Evolutionary conservation across 1,140 invertebrate species (phyloP).

Genomic region (Propsilocerus akamusi): DNA sequence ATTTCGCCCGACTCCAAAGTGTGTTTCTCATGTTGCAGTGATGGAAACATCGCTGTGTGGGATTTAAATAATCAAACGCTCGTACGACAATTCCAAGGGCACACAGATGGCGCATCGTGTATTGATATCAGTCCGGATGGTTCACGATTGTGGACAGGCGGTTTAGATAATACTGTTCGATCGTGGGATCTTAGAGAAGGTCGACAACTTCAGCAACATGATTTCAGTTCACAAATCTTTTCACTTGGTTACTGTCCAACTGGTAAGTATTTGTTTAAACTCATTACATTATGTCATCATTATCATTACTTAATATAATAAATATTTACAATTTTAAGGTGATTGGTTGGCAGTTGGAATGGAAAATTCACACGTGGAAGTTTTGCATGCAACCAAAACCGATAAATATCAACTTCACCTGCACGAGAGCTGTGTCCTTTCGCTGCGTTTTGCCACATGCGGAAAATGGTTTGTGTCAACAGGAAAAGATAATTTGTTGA

Average conservation of each 20-base stretch:
- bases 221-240: constrained; percentile 81
- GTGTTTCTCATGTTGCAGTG: constrained; percentile 94
- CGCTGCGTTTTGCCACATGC: constrained; percentile 80
- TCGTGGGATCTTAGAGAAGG: constrained; percentile 90
- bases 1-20: constrained; percentile 82
- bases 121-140: constrained; percentile 93
- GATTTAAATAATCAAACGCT: constrained; percentile 86
- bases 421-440: constrained; percentile 91
- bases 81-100: constrained; percentile 73
- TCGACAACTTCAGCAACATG: constrained; percentile 72
- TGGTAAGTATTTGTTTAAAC: constrained; percentile 21
- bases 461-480: constrained; percentile 97
- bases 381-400: constrained; percentile 73
- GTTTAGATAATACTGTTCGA: constrained; percentile 80
- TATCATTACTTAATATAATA: not conserved
- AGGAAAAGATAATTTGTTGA: constrained; percentile 90
- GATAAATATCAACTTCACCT: constrained; percentile 92
- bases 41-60: constrained; percentile 95
- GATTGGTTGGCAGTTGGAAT: constrained; percentile 96
- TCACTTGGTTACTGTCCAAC: constrained; percentile 89
- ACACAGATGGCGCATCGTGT: constrained; percentile 91
- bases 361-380: constrained; percentile 90
- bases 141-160: constrained; percentile 90
- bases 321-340: constrained; percentile 24
- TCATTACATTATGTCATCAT: not conserved